Evolutionary conservation across 2,113 vertebrate species (phyloP), one percentile per base, ranked within the genome.

Genomic region (Syrmaticus mikado): DNA sequence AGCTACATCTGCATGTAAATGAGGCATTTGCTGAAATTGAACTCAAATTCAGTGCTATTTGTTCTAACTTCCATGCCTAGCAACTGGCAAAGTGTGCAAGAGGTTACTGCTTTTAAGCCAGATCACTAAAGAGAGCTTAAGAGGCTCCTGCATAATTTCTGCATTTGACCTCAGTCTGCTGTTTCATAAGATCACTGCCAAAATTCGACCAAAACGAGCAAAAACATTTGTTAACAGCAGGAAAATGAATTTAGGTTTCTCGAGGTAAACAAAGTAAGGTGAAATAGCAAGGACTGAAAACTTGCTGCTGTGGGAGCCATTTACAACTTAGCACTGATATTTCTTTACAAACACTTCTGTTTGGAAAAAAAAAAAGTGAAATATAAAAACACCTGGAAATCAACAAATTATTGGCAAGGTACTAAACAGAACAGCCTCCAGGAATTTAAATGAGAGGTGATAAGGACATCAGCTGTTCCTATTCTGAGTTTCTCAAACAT

Each of bases 1-100:
- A 72, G 71, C 40, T 85, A 87, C 50, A 91, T 64, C 41, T 64
- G 87, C 60, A 93, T 74, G 75, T 64, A 93, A 95, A 93, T 85
- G 71, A 87, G 81, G 48, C 71, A 89, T 89, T 92, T 93, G 60
- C 58, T 82, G 58, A 93, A 93, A 89, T 6, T 87, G 43, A 93
- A 79, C n/a, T 85, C 14, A 52, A 60, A 81, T 84, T 86, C 52
- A 85, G 25, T 36, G 30, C 25, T 78, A 60, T 89, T 92, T 94
- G 28, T 76, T 83, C 50, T 66, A 82, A 52, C 32, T 92, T 78
- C 30, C 16, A 48, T 25, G 34, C 71, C 82, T 60, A 82, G 45
- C 17, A 93, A 53, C 32, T 64, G 72, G 67, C 74, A 85, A 77
- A 87, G 43, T 30, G 74, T 77, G 9, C 34, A 71, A 73, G 60